These are phyloP conservation scores for Grapholita molesta DNA, from an alignment of 1,140 invertebrate genomes.

Conservation along the genomic window DNA sequence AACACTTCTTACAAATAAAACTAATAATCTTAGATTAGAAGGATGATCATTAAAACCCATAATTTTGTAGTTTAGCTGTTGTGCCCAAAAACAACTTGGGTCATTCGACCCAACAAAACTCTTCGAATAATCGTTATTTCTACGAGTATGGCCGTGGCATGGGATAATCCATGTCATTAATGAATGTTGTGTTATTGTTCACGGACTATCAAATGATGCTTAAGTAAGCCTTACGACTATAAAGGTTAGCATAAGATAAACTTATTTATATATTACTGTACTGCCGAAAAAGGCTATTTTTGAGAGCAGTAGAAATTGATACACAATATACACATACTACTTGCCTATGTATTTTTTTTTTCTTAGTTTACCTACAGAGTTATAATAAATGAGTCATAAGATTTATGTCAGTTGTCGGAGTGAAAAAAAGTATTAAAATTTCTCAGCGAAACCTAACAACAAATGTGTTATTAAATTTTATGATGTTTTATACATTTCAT, in stretches of 20 bases:
- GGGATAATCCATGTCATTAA: conserved; percentile 5
- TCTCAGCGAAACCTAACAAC: no score
- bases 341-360: not conserved
- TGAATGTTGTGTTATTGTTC: not conserved
- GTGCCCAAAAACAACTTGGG: not conserved
- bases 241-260: not conserved
- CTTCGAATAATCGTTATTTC: conserved; percentile 6
- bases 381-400: no score
- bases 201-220: not conserved
- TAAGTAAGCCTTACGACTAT: not conserved
- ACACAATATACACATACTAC: no score
- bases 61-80: conserved; percentile 2
- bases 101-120: not conserved
- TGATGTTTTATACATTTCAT: no score
- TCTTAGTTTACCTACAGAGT: not conserved
- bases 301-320: no score
- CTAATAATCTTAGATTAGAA: not conserved
- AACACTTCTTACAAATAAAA: not conserved
- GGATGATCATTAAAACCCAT: not conserved
- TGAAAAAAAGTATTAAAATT: no score
- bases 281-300: no score
- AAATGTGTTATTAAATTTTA: no score
- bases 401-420: no score
- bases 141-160: not conserved
- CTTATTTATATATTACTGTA: no score